Conservation (phyloP, 2,797 vertebrate species). For the Hypotaenidia philippensis region DNA sequence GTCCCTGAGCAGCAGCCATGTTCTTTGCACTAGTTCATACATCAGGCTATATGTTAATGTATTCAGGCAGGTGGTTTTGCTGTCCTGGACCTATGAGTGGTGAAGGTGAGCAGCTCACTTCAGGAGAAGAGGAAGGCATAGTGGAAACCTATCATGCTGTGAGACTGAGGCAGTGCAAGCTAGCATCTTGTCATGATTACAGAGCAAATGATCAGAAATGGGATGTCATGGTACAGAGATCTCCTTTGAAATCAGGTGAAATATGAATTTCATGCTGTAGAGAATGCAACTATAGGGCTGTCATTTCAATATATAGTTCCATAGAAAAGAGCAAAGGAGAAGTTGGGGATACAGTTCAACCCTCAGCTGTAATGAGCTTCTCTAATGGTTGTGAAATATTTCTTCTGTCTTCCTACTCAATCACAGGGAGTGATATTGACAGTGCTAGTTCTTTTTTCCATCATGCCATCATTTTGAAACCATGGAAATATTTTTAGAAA, state of each 20-base stretch:
- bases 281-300: background rate
- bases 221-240: background rate
- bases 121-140: background rate
- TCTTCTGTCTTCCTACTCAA: constrained; percentile 2
- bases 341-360: background rate
- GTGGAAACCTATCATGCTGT: background rate
- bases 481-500: constrained; percentile 42
- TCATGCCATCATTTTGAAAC: constrained; percentile 27
- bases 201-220: background rate
- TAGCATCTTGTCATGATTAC: background rate
- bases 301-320: background rate
- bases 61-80: background rate
- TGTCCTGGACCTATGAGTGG: background rate
- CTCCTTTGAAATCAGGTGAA: background rate
- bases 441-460: constrained; percentile 16
- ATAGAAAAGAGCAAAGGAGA: background rate
- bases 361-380: background rate
- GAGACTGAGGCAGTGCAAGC: background rate
- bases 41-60: background rate
- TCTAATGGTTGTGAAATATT: constrained; percentile 30
- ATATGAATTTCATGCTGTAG: background rate
- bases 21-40: background rate
- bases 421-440: background rate
- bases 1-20: accelerated
- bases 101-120: background rate